Percentiles rank a stretch among this genome's conserved stretches.
Evolutionary conservation across 2,888 invertebrate species (phyloP).

Genomic region (Odontomyia ornata): DNA sequence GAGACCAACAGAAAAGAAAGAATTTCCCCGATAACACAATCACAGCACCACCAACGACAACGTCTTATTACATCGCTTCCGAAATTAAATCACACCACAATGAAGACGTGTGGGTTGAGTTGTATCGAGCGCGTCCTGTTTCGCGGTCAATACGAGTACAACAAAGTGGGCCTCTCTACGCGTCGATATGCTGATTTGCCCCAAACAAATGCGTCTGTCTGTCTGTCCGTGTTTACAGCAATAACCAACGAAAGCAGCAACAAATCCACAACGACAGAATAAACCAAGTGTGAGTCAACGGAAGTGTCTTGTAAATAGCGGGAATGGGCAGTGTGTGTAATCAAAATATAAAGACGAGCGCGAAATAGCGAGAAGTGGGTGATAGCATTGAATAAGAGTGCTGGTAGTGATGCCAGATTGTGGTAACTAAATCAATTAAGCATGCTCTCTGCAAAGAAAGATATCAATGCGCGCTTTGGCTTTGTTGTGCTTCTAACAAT

Average conservation of each 20-base stretch:
- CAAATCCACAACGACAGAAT: neutral
- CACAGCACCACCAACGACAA: neutral
- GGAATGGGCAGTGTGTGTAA: conserved; percentile 1
- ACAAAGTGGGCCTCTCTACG: neutral
- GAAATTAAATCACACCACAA: neutral
- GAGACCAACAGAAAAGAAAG: conserved; percentile 1
- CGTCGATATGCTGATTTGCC: neutral
- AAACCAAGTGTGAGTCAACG: conserved; percentile 32
- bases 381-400: neutral
- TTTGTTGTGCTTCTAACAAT: neutral
- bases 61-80: neutral
- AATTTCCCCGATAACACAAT: neutral
- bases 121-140: neutral
- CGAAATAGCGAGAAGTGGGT: neutral
- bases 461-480: neutral
- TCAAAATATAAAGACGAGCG: conserved; percentile 10
- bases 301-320: conserved; percentile 28
- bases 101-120: neutral
- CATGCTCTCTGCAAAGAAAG: neutral
- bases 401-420: conserved; percentile 17
- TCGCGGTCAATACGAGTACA: neutral
- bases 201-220: neutral
- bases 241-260: neutral
- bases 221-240: neutral
- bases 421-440: neutral